Base-by-base conservation (phyloP, 1,140 invertebrate genomes). In the Sycobia sp. region DNA sequence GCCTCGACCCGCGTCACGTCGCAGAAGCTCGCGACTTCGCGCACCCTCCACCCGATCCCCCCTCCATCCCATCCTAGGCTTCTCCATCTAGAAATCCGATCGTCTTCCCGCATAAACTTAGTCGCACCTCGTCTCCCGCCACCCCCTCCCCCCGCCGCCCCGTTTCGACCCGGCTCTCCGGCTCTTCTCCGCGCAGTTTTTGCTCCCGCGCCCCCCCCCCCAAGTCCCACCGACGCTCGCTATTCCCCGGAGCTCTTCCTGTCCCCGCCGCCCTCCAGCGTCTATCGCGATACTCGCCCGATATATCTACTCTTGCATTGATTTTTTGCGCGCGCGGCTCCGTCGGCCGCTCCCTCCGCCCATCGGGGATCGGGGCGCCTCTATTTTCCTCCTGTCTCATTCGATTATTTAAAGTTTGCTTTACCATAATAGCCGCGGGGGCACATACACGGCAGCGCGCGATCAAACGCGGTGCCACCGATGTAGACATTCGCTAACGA, bases 1-100 rank as follows among this genome's bases (percentile, higher is more conserved):
- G 36, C 36, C 20, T 20, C 36, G 36, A 25, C 39, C n/a, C 27
- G 25, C 16, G n/a, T 18, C 25, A 51, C 34, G 36, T 38, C 16
- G 41, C 20, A 13, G 23, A 22, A 25, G 11, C 8, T 11, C 14
- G n/a, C n/a, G n/a, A n/a, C n/a, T n/a, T n/a, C n/a, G n/a, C 23
- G 22, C 22, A 23, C 43, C 43, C 18, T 13, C 47, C 47, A 20
- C n/a, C 29, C 13, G 14, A n/a, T n/a, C 32, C 50, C 23, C 18
- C 22, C 7, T n/a, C 18, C 14, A 4, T n/a, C 34, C 4, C 23
- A 29, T 50, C 53, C 25, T n/a, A n/a, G n/a, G 39, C 22, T 13
- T 43, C 36, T 55, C 38, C 39, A 25, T 29, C 34, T 16, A 25
- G 44, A 49, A 59, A 60, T 43, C 47, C 36, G 47, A 60, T 60